These are phyloP conservation scores for Agriotes lineatus DNA, from an alignment of 2,888 invertebrate genomes.

Conservation along the genomic window DNA sequence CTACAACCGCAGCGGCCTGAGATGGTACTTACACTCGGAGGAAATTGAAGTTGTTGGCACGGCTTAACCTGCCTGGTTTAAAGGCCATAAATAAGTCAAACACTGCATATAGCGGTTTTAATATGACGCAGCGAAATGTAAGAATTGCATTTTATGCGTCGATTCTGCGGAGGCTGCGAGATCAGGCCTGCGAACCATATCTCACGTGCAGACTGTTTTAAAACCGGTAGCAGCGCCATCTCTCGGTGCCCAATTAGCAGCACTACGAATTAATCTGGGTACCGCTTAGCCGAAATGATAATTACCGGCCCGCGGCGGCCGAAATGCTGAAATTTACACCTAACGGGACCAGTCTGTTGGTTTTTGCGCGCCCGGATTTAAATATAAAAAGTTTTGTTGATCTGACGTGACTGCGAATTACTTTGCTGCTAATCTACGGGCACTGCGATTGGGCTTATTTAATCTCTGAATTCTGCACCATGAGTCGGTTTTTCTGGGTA, in stretches of 20 bases:
- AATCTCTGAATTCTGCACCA: not conserved
- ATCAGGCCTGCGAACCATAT: not conserved
- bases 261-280: not conserved
- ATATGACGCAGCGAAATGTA: slow-evolving; percentile 3
- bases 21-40: not conserved
- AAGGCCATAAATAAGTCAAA: slow-evolving; percentile 7
- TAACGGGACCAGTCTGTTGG: not conserved
- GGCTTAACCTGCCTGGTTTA: not conserved
- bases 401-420: not conserved
- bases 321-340: slow-evolving; percentile 4
- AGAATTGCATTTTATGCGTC: slow-evolving; percentile 6
- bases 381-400: not conserved
- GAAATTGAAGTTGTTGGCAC: not conserved
- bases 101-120: slow-evolving; percentile 9
- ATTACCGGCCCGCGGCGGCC: too few species aligned
- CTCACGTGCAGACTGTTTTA: too few species aligned
- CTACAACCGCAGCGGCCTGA: too few species aligned
- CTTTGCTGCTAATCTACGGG: not conserved
- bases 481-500: slow-evolving; percentile 2
- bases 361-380: too few species aligned
- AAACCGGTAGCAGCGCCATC: not conserved
- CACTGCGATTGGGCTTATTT: not conserved
- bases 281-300: not conserved
- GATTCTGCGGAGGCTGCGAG: not conserved
- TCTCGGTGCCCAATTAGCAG: not conserved